phyloP scores from a whole-genome alignment of 2,113 vertebrate species.

The Heliornis fulica region DNA sequence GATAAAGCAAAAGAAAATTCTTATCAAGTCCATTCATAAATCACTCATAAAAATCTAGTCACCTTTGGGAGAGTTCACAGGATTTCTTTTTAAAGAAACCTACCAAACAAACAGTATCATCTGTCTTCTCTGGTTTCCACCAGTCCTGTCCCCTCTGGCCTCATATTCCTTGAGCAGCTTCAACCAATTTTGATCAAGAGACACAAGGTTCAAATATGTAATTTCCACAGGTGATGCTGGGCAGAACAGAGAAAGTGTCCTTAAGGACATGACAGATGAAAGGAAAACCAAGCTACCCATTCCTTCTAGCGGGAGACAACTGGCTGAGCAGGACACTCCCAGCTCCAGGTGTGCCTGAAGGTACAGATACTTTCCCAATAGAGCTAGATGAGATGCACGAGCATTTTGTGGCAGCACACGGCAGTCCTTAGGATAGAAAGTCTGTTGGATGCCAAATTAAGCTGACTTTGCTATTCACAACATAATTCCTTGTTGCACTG shows the following conservation, averaged over 20 bases:
- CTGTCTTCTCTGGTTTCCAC: neutral
- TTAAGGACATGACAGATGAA: neutral
- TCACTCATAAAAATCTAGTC: neutral
- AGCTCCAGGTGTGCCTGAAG: neutral
- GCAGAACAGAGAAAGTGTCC: neutral
- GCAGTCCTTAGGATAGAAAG: neutral
- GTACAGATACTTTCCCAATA: neutral
- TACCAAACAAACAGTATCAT: neutral
- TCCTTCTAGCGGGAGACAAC: neutral
- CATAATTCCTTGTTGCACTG: neutral
- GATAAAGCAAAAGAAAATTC: neutral
- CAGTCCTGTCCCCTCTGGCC: neutral
- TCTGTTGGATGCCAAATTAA: neutral
- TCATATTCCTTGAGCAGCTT: accelerated
- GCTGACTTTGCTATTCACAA: neutral
- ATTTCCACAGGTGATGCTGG: neutral
- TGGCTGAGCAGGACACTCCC: neutral
- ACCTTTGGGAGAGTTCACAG: neutral
- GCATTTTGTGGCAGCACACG: neutral
- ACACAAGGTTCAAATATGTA: neutral
- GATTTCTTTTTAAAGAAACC: neutral
- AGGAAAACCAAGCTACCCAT: neutral
- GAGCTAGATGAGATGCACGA: accelerated
- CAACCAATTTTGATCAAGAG: neutral
- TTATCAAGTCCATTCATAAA: neutral